Conservation (phyloP, 2,797 vertebrate species). For the Peromyscus aztecus region DNA sequence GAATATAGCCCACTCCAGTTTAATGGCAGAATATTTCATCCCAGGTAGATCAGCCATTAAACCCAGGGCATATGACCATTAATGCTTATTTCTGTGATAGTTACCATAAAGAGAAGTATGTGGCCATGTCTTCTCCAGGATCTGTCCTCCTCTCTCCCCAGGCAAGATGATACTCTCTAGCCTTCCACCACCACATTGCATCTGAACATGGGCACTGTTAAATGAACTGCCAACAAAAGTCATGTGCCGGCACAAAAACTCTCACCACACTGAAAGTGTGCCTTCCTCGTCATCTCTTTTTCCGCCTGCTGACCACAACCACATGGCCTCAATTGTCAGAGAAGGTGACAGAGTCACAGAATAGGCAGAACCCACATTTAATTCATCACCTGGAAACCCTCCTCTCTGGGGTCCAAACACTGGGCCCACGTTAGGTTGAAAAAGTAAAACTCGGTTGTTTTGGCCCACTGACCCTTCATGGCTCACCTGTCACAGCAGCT, state of each 20-base stretch:
- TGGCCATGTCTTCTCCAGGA: background rate
- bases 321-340: background rate
- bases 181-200: fast-evolving
- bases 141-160: background rate
- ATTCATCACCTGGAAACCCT: background rate
- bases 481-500: background rate
- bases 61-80: background rate
- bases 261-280: too few species aligned
- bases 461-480: background rate
- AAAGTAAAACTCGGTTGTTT: background rate
- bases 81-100: background rate
- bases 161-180: background rate
- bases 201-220: too few species aligned
- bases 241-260: background rate
- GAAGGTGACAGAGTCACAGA: background rate
- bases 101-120: background rate
- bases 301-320: background rate
- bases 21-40: background rate
- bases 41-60: background rate
- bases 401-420: background rate
- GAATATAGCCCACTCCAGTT: background rate
- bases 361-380: background rate
- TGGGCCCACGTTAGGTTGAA: background rate
- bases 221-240: background rate
- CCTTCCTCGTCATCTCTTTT: background rate